Evolutionary conservation across 2,113 vertebrate genomes (phyloP).

Genomic region (Eudyptes chrysolophus): DNA sequence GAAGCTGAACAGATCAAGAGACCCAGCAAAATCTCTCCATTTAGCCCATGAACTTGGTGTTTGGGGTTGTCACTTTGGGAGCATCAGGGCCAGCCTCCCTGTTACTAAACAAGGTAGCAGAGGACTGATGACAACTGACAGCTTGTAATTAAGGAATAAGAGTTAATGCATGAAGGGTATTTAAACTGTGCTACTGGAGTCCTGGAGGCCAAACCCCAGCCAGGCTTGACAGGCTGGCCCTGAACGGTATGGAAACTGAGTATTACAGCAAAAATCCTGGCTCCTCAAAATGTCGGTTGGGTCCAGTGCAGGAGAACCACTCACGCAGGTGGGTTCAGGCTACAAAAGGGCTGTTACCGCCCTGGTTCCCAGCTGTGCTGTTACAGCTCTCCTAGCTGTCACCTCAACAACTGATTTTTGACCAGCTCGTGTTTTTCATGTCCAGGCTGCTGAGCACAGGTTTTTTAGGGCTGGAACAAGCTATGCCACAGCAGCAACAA

Average conservation of each 20-base stretch:
- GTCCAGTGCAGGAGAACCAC: not conserved
- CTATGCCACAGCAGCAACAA: not conserved
- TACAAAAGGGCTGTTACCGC: not conserved
- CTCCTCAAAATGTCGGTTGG: fast-evolving
- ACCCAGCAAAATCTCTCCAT: not conserved
- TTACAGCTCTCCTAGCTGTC: not conserved
- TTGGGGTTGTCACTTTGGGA: not conserved
- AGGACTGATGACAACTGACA: not conserved
- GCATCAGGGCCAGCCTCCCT: not conserved
- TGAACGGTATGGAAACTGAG: not conserved
- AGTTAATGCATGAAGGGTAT: not conserved
- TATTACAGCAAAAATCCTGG: not conserved
- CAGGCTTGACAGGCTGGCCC: not conserved
- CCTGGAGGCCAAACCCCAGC: not conserved
- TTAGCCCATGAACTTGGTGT: not conserved
- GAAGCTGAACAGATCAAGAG: not conserved
- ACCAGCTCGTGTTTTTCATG: not conserved
- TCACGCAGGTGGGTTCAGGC: fast-evolving
- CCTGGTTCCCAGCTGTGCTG: not conserved
- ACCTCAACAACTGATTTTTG: not conserved
- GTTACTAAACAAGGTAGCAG: not conserved
- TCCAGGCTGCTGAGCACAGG: not conserved
- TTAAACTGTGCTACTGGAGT: not conserved
- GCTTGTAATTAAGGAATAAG: not conserved
- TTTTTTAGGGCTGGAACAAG: not conserved